These are phyloP conservation scores for Gerris buenoi DNA, from an alignment of 1,140 invertebrate species.

Conservation along the genomic window DNA sequence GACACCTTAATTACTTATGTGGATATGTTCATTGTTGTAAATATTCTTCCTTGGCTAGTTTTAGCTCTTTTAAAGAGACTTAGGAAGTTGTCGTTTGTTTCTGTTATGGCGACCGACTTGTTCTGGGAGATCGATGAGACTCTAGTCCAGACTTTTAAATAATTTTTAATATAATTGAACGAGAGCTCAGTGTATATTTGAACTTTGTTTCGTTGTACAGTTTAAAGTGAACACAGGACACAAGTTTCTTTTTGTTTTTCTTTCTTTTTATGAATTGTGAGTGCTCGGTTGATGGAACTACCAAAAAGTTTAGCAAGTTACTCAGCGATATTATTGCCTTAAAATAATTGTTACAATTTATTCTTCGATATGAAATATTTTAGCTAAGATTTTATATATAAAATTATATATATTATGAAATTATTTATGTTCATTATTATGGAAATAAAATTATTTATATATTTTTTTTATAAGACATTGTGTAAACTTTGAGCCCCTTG, in stretches of 20 bases:
- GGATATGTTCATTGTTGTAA: not conserved
- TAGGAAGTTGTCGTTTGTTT: not conserved
- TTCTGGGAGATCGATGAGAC: not conserved
- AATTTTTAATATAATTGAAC: not conserved
- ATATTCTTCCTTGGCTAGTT: not conserved
- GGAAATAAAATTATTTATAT: not conserved
- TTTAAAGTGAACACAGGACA: not conserved
- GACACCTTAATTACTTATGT: too few species aligned
- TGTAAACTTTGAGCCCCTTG: too few species aligned
- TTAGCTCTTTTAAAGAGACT: not conserved
- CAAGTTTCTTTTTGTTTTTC: too few species aligned
- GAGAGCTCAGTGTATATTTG: not conserved
- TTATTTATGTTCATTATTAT: not conserved
- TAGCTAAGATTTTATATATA: too few species aligned
- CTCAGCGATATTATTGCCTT: too few species aligned
- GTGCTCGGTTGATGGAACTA: too few species aligned
- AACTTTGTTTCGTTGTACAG: not conserved
- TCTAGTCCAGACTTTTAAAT: not conserved
- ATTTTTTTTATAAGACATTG: not conserved
- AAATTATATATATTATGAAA: not conserved
- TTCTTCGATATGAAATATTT: too few species aligned
- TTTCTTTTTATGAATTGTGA: too few species aligned
- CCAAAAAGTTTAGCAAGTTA: too few species aligned
- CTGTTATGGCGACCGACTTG: not conserved
- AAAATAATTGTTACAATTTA: too few species aligned